Conservation (phyloP, 2,888 invertebrate genomes). For the Eupithecia pulchellata region DNA sequence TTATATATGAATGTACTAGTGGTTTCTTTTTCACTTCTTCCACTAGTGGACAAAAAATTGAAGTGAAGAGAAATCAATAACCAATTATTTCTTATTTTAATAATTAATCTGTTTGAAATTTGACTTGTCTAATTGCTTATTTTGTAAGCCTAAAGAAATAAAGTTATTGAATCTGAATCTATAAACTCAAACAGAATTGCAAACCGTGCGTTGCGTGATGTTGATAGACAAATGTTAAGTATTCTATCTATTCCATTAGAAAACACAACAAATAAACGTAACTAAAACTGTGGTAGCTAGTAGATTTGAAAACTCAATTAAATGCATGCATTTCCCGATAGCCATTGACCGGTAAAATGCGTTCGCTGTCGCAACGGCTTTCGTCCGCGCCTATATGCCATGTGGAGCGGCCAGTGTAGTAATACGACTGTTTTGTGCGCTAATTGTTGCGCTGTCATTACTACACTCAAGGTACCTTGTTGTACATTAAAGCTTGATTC, state of each 20-base stretch:
- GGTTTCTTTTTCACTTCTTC: no score
- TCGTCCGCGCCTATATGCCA: constrained; percentile 44
- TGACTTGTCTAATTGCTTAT: no score
- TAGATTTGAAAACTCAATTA: neutral
- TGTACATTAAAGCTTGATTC: neutral
- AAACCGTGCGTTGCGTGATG: no score
- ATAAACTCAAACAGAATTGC: no score
- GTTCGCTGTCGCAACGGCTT: constrained; percentile 48
- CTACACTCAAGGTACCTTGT: neutral
- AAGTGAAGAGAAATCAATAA: no score
- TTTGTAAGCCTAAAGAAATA: no score
- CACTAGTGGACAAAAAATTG: no score
- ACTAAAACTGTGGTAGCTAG: neutral
- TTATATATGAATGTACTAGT: no score
- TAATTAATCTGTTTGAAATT: no score
- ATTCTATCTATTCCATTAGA: neutral
- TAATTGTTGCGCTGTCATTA: constrained; percentile 48
- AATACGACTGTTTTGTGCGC: constrained; percentile 49
- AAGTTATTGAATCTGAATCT: no score
- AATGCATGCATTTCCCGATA: constrained; percentile 46
- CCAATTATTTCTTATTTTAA: no score
- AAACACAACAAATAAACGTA: neutral
- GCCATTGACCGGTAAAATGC: constrained; percentile 49
- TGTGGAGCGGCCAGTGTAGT: constrained; percentile 61
- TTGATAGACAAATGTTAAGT: neutral